Base-by-base conservation (phyloP, 1,140 invertebrate genomes). In the Grapholita molesta region DNA sequence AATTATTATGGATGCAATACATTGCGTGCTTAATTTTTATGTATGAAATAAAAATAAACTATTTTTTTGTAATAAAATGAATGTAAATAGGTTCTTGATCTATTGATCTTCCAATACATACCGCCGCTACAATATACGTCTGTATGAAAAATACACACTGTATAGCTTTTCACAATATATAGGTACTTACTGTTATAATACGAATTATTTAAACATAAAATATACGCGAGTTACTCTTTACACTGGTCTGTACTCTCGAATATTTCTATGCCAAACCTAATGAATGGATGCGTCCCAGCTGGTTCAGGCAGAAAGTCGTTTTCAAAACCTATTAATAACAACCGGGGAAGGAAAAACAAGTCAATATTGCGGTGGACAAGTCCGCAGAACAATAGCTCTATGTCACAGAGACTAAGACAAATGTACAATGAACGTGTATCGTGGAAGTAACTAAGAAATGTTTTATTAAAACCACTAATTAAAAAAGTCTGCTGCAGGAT, bases 361-460 rank as follows among this genome's bases (percentile, higher is more conserved):
- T 79, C 83, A 80, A 85, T 85, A 83, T 83, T 82, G 78, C 68
- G 75, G 76, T 80, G 75, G 79, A 78, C 79, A 76, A 71, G 66
- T 65, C 65, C 70, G 61, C 35, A 61, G 70, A 83, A 87, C 83
- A 87, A 87, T 87, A 79, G 76, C 77, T 85, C 80, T 84, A 76
- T 81, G 84, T 85, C 83, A 80, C 73, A 25, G 66, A 66, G 80
- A 78, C 83, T 69, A 73, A 83, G 84, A 86, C 78, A 85, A 86
- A 86, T 76, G 84, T 69, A 24, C 25, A 2, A 66, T 12, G 24
- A 32, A 35, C 35, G 42, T 48, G 42, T 66, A 33, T 69, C 48
- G 9, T 67, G 64, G 68, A 75, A 71, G 74, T 68, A 76, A n/a
- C n/a, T n/a, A n/a, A 78, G 73, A 79, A 76, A 68, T 64, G 74